phyloP scores from a whole-genome alignment of 2,113 vertebrate genomes.

The Myrmophylax atrothorax region DNA sequence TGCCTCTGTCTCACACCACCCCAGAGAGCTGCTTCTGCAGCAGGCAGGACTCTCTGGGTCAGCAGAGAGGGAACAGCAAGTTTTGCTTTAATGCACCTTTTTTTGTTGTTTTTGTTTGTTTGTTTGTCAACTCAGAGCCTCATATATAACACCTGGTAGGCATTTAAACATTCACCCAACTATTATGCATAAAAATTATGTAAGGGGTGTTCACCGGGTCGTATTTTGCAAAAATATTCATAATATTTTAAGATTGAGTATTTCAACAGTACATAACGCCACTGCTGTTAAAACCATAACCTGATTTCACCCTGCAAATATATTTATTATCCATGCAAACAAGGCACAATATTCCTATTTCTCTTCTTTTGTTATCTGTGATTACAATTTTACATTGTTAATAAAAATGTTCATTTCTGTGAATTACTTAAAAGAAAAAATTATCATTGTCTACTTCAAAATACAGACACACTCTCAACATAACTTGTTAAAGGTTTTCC shows the following conservation, averaged over 20 bases:
- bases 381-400: neutral
- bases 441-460: neutral
- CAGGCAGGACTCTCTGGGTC: neutral
- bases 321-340: neutral
- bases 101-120: neutral
- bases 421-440: neutral
- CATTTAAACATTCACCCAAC: neutral
- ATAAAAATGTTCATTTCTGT: neutral
- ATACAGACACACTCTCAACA: neutral
- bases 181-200: neutral
- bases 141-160: neutral
- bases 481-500: neutral
- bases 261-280: neutral
- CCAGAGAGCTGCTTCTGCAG: neutral
- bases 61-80: neutral
- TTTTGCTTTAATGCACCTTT: neutral
- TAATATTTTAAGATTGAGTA: neutral
- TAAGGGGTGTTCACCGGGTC: neutral
- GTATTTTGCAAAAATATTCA: accelerated
- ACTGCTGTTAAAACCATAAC: neutral
- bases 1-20: neutral
- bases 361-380: neutral
- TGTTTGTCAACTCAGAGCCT: neutral
- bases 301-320: neutral
- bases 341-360: neutral